Base-by-base conservation (phyloP, 2,797 vertebrate species). In the Tarsius wallacei region DNA sequence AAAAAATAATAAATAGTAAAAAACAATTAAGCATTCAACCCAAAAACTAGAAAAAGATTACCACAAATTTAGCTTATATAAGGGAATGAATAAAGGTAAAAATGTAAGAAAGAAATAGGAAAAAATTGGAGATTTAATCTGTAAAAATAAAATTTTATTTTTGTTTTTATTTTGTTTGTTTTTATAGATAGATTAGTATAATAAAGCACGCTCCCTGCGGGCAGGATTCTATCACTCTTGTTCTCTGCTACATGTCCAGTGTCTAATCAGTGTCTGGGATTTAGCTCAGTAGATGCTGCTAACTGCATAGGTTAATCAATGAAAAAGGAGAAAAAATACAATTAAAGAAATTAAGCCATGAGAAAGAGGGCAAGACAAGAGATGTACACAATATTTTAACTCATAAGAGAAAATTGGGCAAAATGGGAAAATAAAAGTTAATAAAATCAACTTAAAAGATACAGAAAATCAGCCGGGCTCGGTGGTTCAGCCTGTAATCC, bases 321-420 rank as follows among this genome's bases (percentile, higher is more conserved):
- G 17, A 70, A 47, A 94, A 88, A 71, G 51, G 81, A 83, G 7
- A 74, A 96, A 74, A 96, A 85, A 87, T 22, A 63, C 10, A 77
- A 95, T 51, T 85, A 47, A 78, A n/a, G 57, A 84, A 80, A 85
- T 64, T 57, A 26, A 85, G 19, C 33, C 36, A 36, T 66, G 10
- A 95, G 57, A 68, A 87, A 85, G 33, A 82, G 9, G 42, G 7
- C 55, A 73, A 55, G 53, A 83, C 42, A 95, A 86, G 33, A 61
- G 16, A 84, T 36, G 26, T 19, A 47, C 1, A 81, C 26, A 88
- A 11, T 87, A 82, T 76, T 94, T 93, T 57, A 31, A 76, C 64
- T 49, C 63, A 22, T 24, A 49, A 49, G 64, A 94, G 17, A 61
- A 74, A 16, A 33, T 5, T 16, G n/a, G 55, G 82, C 24, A 17